Evolutionary conservation across 2,113 vertebrate species (phyloP), one percentile per base, ranked within the genome.

Genomic region (Hiodon alosoides): DNA sequence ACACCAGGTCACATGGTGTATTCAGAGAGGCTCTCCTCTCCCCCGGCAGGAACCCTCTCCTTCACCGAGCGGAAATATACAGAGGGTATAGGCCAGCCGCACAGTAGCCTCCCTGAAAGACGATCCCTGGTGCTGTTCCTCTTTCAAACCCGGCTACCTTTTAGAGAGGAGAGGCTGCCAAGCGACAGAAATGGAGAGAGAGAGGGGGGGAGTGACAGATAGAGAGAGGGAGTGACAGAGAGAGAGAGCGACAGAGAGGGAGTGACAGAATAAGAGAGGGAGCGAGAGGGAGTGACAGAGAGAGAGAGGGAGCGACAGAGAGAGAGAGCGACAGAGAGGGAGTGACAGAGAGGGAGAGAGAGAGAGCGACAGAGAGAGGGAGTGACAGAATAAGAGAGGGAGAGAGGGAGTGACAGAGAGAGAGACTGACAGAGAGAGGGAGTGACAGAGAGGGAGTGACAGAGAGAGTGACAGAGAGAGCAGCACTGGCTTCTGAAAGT

Each of bases 81-180:
- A 46, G 61, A 50, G 60, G 13, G 46, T 72, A 58, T 58, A 46
- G 46, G 71, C 57, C 71, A 71, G 69, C n/a, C 54, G 58, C 7
- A 54, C 50, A 76, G 72, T 60, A 72, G 76, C 78, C 72, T n/a
- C 73, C 73, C 80, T 82, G 80, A 82, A 83, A 85, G 75, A 76
- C 51, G 80, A 85, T 78, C 79, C 76, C 64, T 70, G 55, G 77
- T 58, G 71, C 70, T 75, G 79, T 79, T 85, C 79, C 70, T 69
- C 81, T 83, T 82, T 80, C 83, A 83, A 73, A 48, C 61, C 78
- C 74, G 78, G 78, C 77, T 81, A 78, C 77, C 31, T 31, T 31
- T 31, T 81, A 79, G 31, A 6, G 47, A 9, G 9, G 71, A 31
- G 71, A 58, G 66, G 72, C 81, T 80, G 82, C 80, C 82, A 83